Base-by-base conservation (phyloP, 2,888 invertebrate species). In the Ectropis crepuscularia region DNA sequence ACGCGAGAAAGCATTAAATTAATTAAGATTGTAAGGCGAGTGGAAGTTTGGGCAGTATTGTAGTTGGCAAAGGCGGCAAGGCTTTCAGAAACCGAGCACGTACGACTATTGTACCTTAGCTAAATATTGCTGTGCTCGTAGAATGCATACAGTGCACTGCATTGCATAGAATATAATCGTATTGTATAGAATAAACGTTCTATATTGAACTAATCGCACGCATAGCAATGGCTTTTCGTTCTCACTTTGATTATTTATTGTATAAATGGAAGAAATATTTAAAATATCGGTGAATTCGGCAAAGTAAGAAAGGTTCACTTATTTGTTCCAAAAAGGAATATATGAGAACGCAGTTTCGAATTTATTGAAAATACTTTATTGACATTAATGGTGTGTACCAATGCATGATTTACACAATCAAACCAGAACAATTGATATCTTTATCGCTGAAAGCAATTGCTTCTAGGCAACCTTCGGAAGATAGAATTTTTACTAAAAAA, bases 11-110 rank as follows among this genome's bases (percentile, higher is more conserved):
- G 53, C 59, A 62, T 69, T 61, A 65, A 70, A 66, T 68, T 66
- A 62, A 53, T 63, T 64, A 67, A 65, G 68, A 66, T 64, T 65
- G 63, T 63, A 61, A 68, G 62, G 64, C 61, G 53, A 68, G 63
- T 47, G 60, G 47, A 73, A 69, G 70, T 74, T 74, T 61, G 61
- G 61, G 59, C 65, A 70, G 61, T 69, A 70, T 69, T 68, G 69
- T 74, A 71, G 72, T 75, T 77, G 76, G 76, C 76, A 75, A 72
- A 63, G 73, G 65, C 38, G 41, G 36, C 8, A 12, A 47, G 28
- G 64, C 61, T 60, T 41, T 12, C 36, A 50, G 57, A 60, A 48
- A 48, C 41, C 38, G 45, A 47, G 43, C 60, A 61, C 64, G 57
- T 61, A 46, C 55, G 16, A 49, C 36, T 57, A 64, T 57, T 51